These are phyloP conservation scores for Athene noctua DNA, from an alignment of 2,113 vertebrate species.

Conservation along the genomic window DNA sequence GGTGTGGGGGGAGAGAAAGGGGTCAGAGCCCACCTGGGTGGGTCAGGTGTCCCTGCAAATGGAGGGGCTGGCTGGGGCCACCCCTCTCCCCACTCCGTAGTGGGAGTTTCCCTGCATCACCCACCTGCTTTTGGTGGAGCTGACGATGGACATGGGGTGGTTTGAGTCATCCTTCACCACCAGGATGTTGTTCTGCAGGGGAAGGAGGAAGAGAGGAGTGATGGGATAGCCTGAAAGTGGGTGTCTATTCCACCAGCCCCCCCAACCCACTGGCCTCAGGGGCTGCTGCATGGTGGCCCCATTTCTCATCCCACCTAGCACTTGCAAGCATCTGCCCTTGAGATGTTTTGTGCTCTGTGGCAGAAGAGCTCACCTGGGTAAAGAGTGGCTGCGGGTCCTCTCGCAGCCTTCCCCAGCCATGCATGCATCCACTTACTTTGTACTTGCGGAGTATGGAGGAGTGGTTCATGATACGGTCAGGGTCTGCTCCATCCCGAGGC, in stretches of 20 bases:
- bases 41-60: background rate
- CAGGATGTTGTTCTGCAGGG: slow-evolving; percentile 87
- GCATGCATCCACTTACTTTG: slow-evolving; percentile 75
- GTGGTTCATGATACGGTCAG: slow-evolving; percentile 94
- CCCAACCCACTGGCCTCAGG: background rate
- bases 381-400: background rate
- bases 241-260: background rate
- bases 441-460: slow-evolving; percentile 97
- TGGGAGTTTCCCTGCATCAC: background rate
- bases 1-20: background rate
- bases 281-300: background rate
- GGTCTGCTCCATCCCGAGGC: slow-evolving; percentile 90
- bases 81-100: rapidly evolving
- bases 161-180: slow-evolving; percentile 89
- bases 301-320: background rate
- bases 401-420: rapidly evolving
- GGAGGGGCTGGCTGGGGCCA: background rate
- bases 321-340: background rate
- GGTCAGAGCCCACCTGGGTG: background rate
- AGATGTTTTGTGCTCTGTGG: background rate
- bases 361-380: background rate
- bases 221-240: background rate
- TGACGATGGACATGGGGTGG: slow-evolving; percentile 94
- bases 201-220: background rate
- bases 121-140: slow-evolving; percentile 98